These are phyloP conservation scores for Lycodopsis pacificus DNA, from an alignment of 2,797 vertebrate genomes.

Conservation along the genomic window DNA sequence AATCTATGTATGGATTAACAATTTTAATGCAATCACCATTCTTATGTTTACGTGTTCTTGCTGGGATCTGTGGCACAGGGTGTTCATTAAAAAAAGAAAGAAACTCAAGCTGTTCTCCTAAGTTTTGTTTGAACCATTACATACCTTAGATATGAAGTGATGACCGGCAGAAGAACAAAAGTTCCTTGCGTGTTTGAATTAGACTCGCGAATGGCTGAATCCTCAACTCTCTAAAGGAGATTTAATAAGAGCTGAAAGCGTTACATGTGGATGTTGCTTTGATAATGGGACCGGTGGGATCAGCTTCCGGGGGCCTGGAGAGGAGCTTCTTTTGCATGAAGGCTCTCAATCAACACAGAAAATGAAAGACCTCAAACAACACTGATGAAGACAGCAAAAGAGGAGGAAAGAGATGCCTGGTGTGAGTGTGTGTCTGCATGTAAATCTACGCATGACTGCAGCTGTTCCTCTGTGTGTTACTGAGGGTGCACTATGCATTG, in stretches of 20 bases:
- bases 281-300: slow-evolving; percentile 33
- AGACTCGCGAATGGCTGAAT: slow-evolving; percentile 11
- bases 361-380: slow-evolving; percentile 36
- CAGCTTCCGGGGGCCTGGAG: slow-evolving; percentile 26
- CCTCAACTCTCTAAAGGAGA: slow-evolving; percentile 16
- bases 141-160: not conserved
- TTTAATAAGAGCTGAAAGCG: slow-evolving; percentile 47
- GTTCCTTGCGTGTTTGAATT: slow-evolving; percentile 4
- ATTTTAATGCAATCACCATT: slow-evolving; percentile 21
- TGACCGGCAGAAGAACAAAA: not conserved
- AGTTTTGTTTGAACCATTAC: slow-evolving; percentile 2
- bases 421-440: slow-evolving; percentile 21
- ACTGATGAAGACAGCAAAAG: slow-evolving; percentile 21
- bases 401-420: not conserved
- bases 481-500: slow-evolving; percentile 19
- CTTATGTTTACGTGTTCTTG: slow-evolving; percentile 14
- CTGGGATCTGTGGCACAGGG: not conserved
- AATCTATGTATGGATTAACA: slow-evolving; percentile 46
- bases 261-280: slow-evolving; percentile 18
- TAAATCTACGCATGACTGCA: slow-evolving; percentile 26
- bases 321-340: slow-evolving; percentile 50
- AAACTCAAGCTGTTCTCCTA: not conserved
- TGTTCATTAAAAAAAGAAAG: not conserved
- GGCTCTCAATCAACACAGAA: slow-evolving; percentile 30
- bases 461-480: slow-evolving; percentile 13